These are phyloP conservation scores for Diachrysia chrysitis DNA, from an alignment of 2,888 invertebrate species.

Conservation along the genomic window DNA sequence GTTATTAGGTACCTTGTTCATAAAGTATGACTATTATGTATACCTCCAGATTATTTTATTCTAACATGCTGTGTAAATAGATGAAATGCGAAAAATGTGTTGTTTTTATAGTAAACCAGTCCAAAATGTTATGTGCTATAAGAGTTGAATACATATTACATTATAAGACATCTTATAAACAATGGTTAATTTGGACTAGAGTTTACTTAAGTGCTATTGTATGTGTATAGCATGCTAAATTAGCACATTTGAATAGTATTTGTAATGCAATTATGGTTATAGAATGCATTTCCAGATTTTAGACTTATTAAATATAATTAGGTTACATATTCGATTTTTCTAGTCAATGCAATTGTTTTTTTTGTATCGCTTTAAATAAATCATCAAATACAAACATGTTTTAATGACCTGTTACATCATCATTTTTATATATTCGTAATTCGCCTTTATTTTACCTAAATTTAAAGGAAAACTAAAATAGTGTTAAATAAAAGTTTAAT, in stretches of 20 bases:
- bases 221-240: slow-evolving; percentile 36
- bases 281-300: slow-evolving; percentile 68
- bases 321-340: slow-evolving; percentile 79
- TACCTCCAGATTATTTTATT: neutral
- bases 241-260: slow-evolving; percentile 36
- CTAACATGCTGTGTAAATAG: slow-evolving; percentile 19
- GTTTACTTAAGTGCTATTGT: slow-evolving; percentile 23
- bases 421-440: neutral
- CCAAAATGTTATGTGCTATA: slow-evolving; percentile 11
- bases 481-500: slow-evolving; percentile 9
- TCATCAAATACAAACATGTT: slow-evolving; percentile 66
- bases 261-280: slow-evolving; percentile 47
- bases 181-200: slow-evolving; percentile 20
- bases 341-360: slow-evolving; percentile 85
- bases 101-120: slow-evolving; percentile 18
- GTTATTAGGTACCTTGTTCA: neutral
- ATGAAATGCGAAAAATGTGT: slow-evolving; percentile 23
- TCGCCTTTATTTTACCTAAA: no score
- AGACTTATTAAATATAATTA: slow-evolving; percentile 66
- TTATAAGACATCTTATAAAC: neutral
- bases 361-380: slow-evolving; percentile 87
- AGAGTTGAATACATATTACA: neutral
- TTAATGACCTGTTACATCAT: slow-evolving; percentile 23
- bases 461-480: neutral
- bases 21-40: slow-evolving; percentile 5